phyloP scores from a whole-genome alignment of 2,888 invertebrate species.

The Fragum fragum region DNA sequence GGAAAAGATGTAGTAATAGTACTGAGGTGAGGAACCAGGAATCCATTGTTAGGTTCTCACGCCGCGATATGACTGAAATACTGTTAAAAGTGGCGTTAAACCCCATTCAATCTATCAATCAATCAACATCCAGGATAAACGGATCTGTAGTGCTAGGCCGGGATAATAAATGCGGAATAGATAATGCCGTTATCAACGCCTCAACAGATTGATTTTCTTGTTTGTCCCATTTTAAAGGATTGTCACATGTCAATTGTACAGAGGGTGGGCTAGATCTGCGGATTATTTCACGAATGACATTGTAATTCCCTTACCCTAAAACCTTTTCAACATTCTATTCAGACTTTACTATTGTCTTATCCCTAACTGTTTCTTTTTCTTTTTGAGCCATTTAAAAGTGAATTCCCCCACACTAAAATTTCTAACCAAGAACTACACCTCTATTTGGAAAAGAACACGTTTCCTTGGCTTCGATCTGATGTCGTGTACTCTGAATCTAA shows the following conservation, averaged over 20 bases:
- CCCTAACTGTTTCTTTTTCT: constrained; percentile 27
- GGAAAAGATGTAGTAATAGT: no score
- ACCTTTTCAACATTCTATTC: constrained; percentile 56
- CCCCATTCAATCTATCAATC: no score
- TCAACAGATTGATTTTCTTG: constrained; percentile 34
- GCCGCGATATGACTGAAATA: no score
- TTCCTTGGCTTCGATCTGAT: constrained; percentile 30
- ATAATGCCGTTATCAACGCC: background rate
- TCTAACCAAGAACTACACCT: constrained; percentile 30
- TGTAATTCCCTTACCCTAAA: constrained; percentile 62
- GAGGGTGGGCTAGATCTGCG: constrained; percentile 22
- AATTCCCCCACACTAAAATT: constrained; percentile 26
- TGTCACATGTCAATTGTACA: constrained; percentile 45
- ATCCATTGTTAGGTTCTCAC: no score
- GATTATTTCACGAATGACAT: constrained; percentile 47
- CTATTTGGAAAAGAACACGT: constrained; percentile 20
- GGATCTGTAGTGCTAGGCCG: constrained; percentile 27
- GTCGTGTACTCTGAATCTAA: constrained; percentile 20
- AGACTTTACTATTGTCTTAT: constrained; percentile 49
- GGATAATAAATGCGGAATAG: constrained; percentile 24
- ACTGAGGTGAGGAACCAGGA: no score
- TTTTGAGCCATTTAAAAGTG: background rate
- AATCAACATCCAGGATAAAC: constrained; percentile 38
- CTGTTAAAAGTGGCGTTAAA: no score
- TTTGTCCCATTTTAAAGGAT: constrained; percentile 36